Evolutionary conservation across 2,888 invertebrate species (phyloP), one percentile per base, ranked within the genome.

Genomic region (Heteromyza rotundicornis): DNA sequence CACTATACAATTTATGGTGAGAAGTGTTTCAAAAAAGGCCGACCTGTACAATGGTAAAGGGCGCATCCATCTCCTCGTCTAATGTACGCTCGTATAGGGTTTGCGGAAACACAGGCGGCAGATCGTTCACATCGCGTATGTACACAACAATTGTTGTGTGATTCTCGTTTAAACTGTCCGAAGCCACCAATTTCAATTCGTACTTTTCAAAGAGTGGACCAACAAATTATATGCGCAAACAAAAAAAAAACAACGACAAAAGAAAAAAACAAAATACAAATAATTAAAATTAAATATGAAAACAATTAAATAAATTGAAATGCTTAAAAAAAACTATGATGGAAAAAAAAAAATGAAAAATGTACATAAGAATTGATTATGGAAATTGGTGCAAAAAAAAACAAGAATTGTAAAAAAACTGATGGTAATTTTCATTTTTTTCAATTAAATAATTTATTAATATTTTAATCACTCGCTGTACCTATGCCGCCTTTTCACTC

Each of bases 111-210:
- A 87, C 88, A 27, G 96, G 96, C 58, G 95, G 92, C 77, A 95
- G 87, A 85, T 96, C 96, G 86, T 95, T 95, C 79, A 92, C 91
- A 84, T 95, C 94, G 74, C 90, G 89, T 72, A 94, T 88, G 80
- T 90, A 88, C 75, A 95, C 90, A 76, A 92, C 88, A 71, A 95
- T 91, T 64, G 88, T 89, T 72, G 94, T 94, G 75, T 89, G 89
- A 86, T 92, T 93, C 85, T 95, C 95, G 87, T 93, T 93, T 84
- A 92, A 88, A 81, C 94, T 93, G 85, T 94, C 92, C 69, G 95
- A 94, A 65, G 93, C 93, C 81, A 94, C 93, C 87, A 93, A 88
- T 82, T 92, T 91, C 86, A 94, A 87, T 85, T 92, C 92, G 86
- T 93, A 94, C 91, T 93, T 67, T 65, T 36, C 1, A n/a, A n/a